Base-by-base conservation (phyloP, 2,113 vertebrate species). In the Pollachius pollachius region DNA sequence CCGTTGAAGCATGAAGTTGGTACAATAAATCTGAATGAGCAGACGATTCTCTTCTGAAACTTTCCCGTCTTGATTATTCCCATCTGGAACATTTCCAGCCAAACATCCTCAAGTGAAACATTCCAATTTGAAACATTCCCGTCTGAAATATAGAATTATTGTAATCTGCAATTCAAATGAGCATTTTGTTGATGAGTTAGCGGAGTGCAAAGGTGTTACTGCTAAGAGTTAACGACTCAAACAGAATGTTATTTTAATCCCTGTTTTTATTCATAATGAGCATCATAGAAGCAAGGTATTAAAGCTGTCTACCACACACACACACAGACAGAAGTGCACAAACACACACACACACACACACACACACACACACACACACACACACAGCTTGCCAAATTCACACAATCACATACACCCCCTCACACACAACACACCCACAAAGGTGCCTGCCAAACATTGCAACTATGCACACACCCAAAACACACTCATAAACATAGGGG, bases 201-300 rank as follows among this genome's bases (percentile, higher is more conserved):
- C 72, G 4, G 71, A 78, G 71, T 74, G 76, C 75, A 79, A 78
- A 85, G 70, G 73, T 81, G 76, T 75, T 67, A 62, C 79, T 78
- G 65, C 69, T 75, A 79, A 75, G 72, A 61, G 73, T 77, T 81
- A 81, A 82, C 60, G 71, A 81, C 66, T 75, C 69, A 78, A 70
- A 78, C 15, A 69, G 59, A 78, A 79, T 81, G 80, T 80, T 68
- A 66, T 69, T 81, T 81, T 70, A 78, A 82, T 81, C 75, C 71
- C 30, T 85, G 73, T 73, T 80, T 81, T 78, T 83, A 76, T 83
- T 77, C 69, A 67, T 80, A 80, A 80, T 73, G 81, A 81, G 72
- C 56, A 56, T 68, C 75, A 74, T 64, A 62, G 52, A 75, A 71
- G 75, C 69, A 60, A 59, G 30, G 30, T 34, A 34, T 34, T 34